These are phyloP conservation scores for Oxyteleia sp. DNA, from an alignment of 2,888 invertebrate genomes.

Conservation along the genomic window DNA sequence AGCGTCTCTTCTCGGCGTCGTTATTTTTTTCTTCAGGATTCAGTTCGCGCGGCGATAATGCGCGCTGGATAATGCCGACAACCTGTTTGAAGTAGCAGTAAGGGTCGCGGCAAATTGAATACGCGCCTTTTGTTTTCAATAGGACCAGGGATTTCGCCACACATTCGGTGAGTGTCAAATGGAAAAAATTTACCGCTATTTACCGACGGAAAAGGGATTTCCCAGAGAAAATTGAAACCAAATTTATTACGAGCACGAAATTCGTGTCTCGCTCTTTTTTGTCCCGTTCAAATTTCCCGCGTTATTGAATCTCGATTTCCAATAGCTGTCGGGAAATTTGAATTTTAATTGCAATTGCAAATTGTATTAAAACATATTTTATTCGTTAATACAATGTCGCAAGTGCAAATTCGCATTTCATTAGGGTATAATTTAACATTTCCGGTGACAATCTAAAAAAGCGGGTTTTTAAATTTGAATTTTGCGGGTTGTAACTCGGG, in stretches of 20 bases:
- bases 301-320: conserved; percentile 1
- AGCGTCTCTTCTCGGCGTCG: conserved; percentile 20
- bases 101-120: conserved; percentile 38
- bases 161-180: conserved; percentile 53
- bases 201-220: conserved; percentile 22
- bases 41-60: conserved; percentile 49
- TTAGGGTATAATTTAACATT: neutral
- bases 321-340: neutral
- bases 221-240: conserved; percentile 28
- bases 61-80: conserved; percentile 49
- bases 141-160: conserved; percentile 32
- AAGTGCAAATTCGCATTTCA: neutral
- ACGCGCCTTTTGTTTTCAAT: conserved; percentile 59
- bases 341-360: neutral
- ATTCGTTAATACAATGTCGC: neutral
- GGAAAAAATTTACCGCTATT: conserved; percentile 33
- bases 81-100: conserved; percentile 52
- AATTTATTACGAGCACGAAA: conserved; percentile 21
- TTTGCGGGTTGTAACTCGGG: no score
- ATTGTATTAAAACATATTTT: neutral
- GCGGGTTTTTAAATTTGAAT: no score
- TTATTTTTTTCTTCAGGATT: conserved; percentile 63
- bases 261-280: neutral
- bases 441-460: no score
- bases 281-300: conserved; percentile 2